A percentile compares a stretch with the other conserved stretches of the same genome.
phyloP scores from a whole-genome alignment of 2,797 vertebrate species.

The Prunella strophiata region DNA sequence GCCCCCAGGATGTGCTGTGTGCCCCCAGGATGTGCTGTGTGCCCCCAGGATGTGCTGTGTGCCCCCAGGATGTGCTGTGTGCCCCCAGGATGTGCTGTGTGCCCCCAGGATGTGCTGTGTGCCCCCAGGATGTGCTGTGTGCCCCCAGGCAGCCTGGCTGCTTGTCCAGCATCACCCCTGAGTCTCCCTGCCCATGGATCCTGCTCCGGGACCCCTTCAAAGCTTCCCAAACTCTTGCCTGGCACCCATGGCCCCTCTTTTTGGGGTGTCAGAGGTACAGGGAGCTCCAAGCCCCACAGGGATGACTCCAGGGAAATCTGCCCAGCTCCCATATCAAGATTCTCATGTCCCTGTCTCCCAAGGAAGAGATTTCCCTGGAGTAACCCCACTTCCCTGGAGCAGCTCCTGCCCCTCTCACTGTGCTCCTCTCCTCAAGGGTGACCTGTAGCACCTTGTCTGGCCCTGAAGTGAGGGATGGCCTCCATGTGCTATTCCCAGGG shows the following conservation, averaged over 20 bases:
- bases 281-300: background rate
- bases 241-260: accelerated
- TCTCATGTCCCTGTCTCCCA: accelerated
- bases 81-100: too few species aligned
- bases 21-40: too few species aligned
- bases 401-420: background rate
- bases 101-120: too few species aligned
- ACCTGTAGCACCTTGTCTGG: background rate
- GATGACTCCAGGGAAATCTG: background rate
- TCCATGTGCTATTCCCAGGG: background rate
- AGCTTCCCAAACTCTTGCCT: background rate
- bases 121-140: too few species aligned
- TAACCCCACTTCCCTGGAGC: background rate
- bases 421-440: background rate
- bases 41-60: too few species aligned
- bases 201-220: background rate
- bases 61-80: too few species aligned
- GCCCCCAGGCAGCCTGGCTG: too few species aligned
- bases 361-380: background rate
- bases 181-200: background rate
- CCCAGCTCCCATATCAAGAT: accelerated
- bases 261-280: background rate
- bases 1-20: too few species aligned
- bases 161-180: background rate
- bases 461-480: background rate